phyloP scores from a whole-genome alignment of 2,888 invertebrate species.

The Poecilus cupreus region DNA sequence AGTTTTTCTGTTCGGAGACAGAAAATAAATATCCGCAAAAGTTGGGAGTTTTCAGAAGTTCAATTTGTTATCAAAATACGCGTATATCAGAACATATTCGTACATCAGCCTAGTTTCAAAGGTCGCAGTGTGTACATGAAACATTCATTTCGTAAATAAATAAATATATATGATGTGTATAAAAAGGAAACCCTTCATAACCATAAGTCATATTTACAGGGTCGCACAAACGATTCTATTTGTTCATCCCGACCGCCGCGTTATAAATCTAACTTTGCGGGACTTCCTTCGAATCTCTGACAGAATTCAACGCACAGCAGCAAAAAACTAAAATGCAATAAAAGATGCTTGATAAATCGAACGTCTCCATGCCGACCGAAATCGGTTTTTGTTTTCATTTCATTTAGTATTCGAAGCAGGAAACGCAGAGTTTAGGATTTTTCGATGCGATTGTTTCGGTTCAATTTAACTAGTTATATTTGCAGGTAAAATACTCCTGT shows the following conservation, averaged over 20 bases:
- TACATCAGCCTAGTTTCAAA: no score
- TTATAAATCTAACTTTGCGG: slow-evolving; percentile 16
- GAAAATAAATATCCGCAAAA: no score
- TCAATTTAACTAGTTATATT: no score
- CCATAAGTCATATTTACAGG: neutral
- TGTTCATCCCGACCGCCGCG: neutral
- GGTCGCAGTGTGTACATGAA: neutral
- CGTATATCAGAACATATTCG: no score
- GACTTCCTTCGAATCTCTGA: neutral
- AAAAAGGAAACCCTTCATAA: neutral
- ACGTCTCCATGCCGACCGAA: neutral
- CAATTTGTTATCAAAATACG: no score
- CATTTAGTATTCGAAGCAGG: neutral
- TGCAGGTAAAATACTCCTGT: no score
- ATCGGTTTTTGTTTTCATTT: slow-evolving; percentile 6
- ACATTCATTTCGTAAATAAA: slow-evolving; percentile 23
- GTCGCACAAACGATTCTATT: neutral
- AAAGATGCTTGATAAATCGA: slow-evolving; percentile 32
- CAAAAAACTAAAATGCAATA: slow-evolving; percentile 35
- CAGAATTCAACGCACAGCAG: neutral
- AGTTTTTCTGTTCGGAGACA: no score
- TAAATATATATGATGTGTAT: slow-evolving; percentile 7
- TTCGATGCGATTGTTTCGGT: neutral
- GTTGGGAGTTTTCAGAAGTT: no score
- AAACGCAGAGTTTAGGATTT: neutral